Conservation (phyloP, 2,113 vertebrate genomes). For the Sceloporus tristichus region DNA sequence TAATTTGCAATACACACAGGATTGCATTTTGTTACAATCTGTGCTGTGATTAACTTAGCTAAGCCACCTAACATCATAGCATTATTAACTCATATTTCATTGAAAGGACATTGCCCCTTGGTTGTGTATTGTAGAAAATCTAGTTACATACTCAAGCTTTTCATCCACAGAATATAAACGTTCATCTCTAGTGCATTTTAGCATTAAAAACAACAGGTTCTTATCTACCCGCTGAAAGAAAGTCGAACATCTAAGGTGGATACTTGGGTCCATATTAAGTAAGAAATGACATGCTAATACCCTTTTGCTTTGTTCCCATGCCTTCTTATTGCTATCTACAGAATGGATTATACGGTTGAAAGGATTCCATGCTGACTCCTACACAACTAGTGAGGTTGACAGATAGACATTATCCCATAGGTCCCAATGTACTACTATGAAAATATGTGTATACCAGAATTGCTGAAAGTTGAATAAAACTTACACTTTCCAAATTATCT, state of each 20-base stretch:
- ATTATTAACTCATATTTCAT: constrained; percentile 74
- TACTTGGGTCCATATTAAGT: not conserved
- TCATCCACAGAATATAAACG: constrained; percentile 54
- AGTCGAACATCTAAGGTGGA: not conserved
- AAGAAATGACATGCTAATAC: not conserved
- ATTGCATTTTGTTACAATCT: constrained; percentile 63
- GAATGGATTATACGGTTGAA: not conserved
- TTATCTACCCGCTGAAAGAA: constrained; percentile 31
- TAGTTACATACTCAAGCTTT: constrained; percentile 56
- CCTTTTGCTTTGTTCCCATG: not conserved
- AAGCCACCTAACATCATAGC: constrained; percentile 52
- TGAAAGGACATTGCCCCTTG: constrained; percentile 69
- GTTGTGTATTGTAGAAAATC: constrained; percentile 53
- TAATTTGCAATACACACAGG: constrained; percentile 74
- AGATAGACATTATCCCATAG: not conserved
- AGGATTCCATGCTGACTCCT: not conserved
- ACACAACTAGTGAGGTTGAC: not conserved
- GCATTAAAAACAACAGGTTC: not conserved
- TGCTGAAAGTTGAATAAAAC: not conserved
- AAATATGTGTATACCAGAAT: not conserved
- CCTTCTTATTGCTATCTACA: not conserved
- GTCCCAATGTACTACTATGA: not conserved
- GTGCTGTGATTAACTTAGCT: constrained; percentile 55
- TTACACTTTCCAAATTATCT: not conserved
- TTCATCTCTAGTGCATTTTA: not conserved